These are phyloP conservation scores for Lordiphosa andalusiaca DNA, from an alignment of 2,888 invertebrate genomes.

Conservation along the genomic window DNA sequence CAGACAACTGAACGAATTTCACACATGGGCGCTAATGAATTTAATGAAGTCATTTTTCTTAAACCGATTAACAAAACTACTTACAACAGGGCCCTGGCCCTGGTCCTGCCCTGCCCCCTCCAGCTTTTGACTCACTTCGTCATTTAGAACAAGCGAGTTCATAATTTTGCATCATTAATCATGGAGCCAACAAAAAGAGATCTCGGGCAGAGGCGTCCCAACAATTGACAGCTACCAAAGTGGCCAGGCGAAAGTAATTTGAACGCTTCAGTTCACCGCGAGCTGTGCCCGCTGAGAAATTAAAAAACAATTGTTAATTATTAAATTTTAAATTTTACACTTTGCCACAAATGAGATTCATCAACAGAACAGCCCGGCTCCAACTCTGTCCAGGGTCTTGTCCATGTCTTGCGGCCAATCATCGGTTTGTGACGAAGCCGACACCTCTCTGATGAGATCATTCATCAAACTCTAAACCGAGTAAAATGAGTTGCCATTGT, in stretches of 20 bases:
- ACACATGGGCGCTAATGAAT: constrained; percentile 78
- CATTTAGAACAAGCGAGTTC: constrained; percentile 74
- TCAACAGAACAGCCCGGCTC: constrained; percentile 33
- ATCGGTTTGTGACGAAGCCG: constrained; percentile 59
- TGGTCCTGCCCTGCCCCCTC: constrained; percentile 15
- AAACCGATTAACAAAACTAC: constrained; percentile 72
- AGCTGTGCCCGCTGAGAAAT: constrained; percentile 47
- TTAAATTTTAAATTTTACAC: constrained; percentile 68
- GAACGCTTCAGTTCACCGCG: constrained; percentile 22
- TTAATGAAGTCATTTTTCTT: constrained; percentile 78
- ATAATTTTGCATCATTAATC: constrained; percentile 78
- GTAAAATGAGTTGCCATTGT: constrained; percentile 77
- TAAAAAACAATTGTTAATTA: constrained; percentile 73
- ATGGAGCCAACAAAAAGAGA: constrained; percentile 51
- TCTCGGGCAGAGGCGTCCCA: constrained; percentile 39
- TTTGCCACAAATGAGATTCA: constrained; percentile 57
- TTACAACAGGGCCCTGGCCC: constrained; percentile 36
- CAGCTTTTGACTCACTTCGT: constrained; percentile 17
- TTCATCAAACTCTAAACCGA: constrained; percentile 72
- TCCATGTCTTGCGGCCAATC: constrained; percentile 46
- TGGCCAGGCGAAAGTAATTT: constrained; percentile 62
- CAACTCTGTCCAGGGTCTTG: constrained; percentile 19
- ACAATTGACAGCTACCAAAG: constrained; percentile 58
- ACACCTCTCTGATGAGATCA: constrained; percentile 79
- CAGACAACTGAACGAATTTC: constrained; percentile 72